These are phyloP conservation scores for Athalia rosae DNA, from an alignment of 2,888 invertebrate genomes.

Conservation along the genomic window DNA sequence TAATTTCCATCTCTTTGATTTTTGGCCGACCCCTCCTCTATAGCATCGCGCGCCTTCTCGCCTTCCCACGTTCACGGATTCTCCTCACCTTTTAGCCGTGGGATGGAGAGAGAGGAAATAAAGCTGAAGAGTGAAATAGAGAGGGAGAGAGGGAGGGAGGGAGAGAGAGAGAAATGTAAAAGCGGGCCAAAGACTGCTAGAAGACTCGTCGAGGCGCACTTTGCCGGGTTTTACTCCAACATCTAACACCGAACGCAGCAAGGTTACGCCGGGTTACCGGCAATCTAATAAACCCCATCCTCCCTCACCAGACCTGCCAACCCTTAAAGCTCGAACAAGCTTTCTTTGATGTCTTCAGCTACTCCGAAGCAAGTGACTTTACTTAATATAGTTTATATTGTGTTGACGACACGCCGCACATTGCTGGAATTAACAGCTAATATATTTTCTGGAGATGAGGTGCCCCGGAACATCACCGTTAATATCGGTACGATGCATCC, in stretches of 20 bases:
- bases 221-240: slow-evolving; percentile 61
- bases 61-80: slow-evolving; percentile 12
- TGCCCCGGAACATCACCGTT: no score
- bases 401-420: slow-evolving; percentile 38
- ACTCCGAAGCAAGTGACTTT: slow-evolving; percentile 53
- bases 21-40: slow-evolving; percentile 61
- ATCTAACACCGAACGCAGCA: slow-evolving; percentile 24
- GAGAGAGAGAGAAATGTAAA: slow-evolving; percentile 47
- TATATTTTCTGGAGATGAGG: slow-evolving; percentile 19
- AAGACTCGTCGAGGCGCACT: slow-evolving; percentile 56
- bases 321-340: slow-evolving; percentile 55
- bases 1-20: slow-evolving; percentile 71
- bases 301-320: slow-evolving; percentile 29
- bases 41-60: slow-evolving; percentile 37
- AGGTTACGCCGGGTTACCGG: slow-evolving; percentile 58
- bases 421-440: slow-evolving; percentile 31
- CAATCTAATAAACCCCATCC: slow-evolving; percentile 69
- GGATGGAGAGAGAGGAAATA: not conserved
- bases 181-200: slow-evolving; percentile 52
- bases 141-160: slow-evolving; percentile 17
- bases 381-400: slow-evolving; percentile 53
- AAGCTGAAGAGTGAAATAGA: slow-evolving; percentile 13
- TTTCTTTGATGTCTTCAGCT: slow-evolving; percentile 66
- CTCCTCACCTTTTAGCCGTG: not conserved
- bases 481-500: no score